Percentiles rank a stretch among this genome's conserved stretches.
Conservation (phyloP, 2,888 invertebrate genomes). For the Hirudinaria manillensis region DNA sequence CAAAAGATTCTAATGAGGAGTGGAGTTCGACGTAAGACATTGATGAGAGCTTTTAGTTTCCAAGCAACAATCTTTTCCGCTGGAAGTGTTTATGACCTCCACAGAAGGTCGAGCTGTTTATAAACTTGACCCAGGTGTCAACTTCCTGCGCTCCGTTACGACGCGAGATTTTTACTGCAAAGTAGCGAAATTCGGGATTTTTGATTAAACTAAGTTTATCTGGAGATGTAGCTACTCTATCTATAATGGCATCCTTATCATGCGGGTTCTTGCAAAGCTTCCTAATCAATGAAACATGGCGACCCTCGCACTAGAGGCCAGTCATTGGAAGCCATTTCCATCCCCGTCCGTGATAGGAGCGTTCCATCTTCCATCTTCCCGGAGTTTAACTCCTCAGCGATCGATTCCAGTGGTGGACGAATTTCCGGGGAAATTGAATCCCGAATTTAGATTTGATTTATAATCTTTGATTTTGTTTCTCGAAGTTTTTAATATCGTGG, state of each 20-base stretch:
- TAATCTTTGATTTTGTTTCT: no score
- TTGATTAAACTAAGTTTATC: background rate
- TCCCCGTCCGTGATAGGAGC: background rate
- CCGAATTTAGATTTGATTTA: no score
- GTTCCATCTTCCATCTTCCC: background rate
- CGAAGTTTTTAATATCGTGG: no score
- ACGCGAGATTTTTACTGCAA: background rate
- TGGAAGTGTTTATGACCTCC: background rate
- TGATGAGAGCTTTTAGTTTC: background rate
- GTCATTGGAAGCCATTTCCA: background rate
- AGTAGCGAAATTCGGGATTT: background rate
- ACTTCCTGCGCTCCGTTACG: background rate
- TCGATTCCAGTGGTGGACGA: no score
- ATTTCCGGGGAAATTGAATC: no score
- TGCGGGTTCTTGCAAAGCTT: background rate
- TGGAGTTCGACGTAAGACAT: background rate
- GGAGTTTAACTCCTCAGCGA: background rate
- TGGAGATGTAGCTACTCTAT: background rate
- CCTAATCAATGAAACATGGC: background rate
- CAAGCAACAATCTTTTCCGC: background rate
- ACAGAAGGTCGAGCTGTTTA: constrained; percentile 3
- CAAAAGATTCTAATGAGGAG: no score
- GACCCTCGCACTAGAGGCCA: constrained; percentile 1
- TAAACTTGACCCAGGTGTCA: background rate
- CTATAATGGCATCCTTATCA: constrained; percentile 16